Evolutionary conservation across 2,888 invertebrate genomes (phyloP).

Genomic region (Scelioninae gen. 1): DNA sequence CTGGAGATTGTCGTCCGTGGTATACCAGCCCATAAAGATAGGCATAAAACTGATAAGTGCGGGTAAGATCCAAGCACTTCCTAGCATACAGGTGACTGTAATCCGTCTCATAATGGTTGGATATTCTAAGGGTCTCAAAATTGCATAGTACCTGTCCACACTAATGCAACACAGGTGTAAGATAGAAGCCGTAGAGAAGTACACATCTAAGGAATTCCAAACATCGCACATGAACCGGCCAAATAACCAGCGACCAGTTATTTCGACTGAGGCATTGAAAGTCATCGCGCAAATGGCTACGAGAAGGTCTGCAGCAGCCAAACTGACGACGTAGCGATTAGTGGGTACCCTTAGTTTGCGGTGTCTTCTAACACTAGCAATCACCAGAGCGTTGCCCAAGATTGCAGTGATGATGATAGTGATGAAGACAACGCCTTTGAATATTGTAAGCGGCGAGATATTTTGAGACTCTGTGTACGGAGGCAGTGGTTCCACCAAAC

Average conservation of each 20-base stretch:
- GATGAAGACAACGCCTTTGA: conserved; percentile 91
- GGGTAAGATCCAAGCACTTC: conserved; percentile 86
- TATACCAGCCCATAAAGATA: conserved; percentile 88
- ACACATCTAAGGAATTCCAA: conserved; percentile 98
- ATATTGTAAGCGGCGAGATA: conserved; percentile 79
- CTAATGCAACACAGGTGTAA: conserved; percentile 97
- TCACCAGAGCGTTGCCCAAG: conserved; percentile 89
- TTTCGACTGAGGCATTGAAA: conserved; percentile 95
- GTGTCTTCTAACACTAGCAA: conserved; percentile 93
- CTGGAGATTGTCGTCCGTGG: conserved; percentile 86
- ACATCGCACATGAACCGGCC: conserved; percentile 97
- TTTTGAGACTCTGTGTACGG: conserved; percentile 35
- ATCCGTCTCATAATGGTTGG: conserved; percentile 95
- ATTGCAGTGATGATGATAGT: conserved; percentile 94
- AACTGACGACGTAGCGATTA: conserved; percentile 97
- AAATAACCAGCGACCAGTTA: conserved; percentile 94
- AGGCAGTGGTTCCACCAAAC: conserved; percentile 34
- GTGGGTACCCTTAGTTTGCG: conserved; percentile 92
- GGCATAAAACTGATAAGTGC: conserved; percentile 87
- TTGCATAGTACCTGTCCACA: conserved; percentile 94
- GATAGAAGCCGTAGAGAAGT: conserved; percentile 96
- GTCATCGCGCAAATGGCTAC: conserved; percentile 98
- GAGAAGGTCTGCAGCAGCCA: conserved; percentile 96
- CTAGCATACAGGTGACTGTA: conserved; percentile 86
- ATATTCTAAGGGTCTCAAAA: conserved; percentile 96